Base-by-base conservation (phyloP, 2,113 vertebrate species). In the Motacilla tschutschensis region DNA sequence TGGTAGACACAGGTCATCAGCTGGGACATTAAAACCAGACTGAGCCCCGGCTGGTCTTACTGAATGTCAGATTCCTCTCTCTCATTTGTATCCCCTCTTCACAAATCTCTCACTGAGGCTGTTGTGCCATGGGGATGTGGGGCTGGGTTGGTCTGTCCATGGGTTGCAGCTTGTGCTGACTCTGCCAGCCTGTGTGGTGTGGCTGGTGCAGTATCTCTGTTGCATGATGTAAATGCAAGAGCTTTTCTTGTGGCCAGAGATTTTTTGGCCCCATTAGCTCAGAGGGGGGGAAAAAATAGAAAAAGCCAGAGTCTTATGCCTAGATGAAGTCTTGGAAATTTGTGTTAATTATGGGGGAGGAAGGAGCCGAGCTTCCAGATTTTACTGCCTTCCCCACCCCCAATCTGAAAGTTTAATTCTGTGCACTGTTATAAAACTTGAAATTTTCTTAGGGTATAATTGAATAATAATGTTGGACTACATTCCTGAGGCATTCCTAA, bases 401-500 rank as follows among this genome's bases (percentile, higher is more conserved):
- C 87, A 77, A 38, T 69, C 40, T 66, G 64, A 69, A 79, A 65
- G 76, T 70, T 82, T 69, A 87, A 89, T 92, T 89, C 53, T 91
- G 71, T 76, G 74, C 72, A 5, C 28, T 84, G 50, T 91, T 91
- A 72, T 6, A 82, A 91, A 84, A 70, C 64, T 85, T 54, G 50
- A 14, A 10, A 91, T 84, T 86, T 90, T 90, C 50, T 60, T 79
- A 29, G 38, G 24, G 20, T 89, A 40, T 91, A 87, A 93, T 76
- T 76, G 76, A 89, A 66, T 69, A 79, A 89, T 86, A 84, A 84
- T 60, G 50, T 67, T 73, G 67, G 83, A 40, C 82, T 88, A n/a
- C n/a, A 15, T 85, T 87, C 46, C 38, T 5, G 21, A 81, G 59
- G 35, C 15, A 29, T 75, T 84, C 78, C 63, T 47, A 19, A 60